Percentiles rank a stretch among this genome's conserved stretches.
These are phyloP conservation scores for Ceyx melanurus DNA, from an alignment of 2,113 vertebrate genomes.

Conservation along the genomic window DNA sequence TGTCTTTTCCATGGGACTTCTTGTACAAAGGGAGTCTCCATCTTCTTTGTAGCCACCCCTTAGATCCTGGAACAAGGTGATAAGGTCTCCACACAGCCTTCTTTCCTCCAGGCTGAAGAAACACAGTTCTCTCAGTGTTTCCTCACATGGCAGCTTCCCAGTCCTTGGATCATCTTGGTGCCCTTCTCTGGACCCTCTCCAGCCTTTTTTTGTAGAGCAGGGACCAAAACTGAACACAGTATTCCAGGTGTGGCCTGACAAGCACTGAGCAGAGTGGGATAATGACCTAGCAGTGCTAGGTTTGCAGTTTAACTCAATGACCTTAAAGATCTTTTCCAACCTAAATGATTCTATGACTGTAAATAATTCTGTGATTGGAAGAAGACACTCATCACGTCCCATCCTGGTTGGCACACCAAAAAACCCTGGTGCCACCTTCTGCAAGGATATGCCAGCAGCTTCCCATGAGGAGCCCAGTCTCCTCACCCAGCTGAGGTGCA, in stretches of 20 bases:
- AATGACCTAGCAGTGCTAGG: neutral
- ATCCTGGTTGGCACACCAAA: neutral
- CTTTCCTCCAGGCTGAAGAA: neutral
- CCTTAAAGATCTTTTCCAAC: neutral
- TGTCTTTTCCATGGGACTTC: neutral
- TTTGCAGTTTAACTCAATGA: neutral
- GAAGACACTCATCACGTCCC: fast-evolving
- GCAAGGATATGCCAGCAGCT: fast-evolving
- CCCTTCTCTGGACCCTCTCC: neutral
- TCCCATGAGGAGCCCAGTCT: neutral
- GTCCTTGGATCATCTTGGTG: neutral
- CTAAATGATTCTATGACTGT: neutral
- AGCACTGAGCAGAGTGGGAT: neutral
- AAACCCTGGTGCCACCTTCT: neutral
- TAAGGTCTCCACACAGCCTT: neutral
- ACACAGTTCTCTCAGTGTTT: neutral
- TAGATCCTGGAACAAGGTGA: neutral
- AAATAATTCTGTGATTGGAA: fast-evolving
- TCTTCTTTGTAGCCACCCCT: neutral
- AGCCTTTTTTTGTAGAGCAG: neutral
- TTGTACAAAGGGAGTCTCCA: neutral
- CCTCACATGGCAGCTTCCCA: neutral
- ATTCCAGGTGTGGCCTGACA: neutral
- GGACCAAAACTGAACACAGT: neutral
- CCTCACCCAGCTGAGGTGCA: neutral